Conservation (phyloP, 2,113 vertebrate species). For the Podiceps cristatus region DNA sequence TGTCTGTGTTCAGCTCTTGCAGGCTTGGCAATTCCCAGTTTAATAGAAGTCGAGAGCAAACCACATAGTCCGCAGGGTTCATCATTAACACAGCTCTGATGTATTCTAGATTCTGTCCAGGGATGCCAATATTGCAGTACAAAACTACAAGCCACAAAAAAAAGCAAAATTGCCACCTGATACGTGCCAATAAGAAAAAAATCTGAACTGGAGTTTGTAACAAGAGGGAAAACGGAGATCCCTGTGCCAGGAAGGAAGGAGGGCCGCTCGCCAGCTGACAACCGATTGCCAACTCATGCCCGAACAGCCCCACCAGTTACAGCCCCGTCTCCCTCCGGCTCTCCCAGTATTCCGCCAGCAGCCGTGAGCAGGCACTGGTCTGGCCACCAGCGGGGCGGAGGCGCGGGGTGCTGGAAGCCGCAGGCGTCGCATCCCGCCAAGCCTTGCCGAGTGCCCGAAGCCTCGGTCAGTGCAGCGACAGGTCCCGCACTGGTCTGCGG, state of each 20-base stretch:
- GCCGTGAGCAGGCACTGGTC: fast-evolving
- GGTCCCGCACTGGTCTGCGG: not conserved
- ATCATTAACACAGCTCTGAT: not conserved
- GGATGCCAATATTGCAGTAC: not conserved
- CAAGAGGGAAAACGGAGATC: fast-evolving
- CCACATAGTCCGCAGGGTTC: not conserved
- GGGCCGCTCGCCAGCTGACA: not conserved
- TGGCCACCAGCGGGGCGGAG: fast-evolving
- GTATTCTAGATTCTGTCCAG: too few relatives aligned
- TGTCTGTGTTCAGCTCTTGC: not conserved
- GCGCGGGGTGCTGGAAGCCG: fast-evolving
- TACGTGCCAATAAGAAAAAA: not conserved
- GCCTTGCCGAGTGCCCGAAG: fast-evolving
- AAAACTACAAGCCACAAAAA: not conserved
- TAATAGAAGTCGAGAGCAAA: not conserved
- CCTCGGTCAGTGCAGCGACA: fast-evolving
- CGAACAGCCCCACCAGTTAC: not conserved
- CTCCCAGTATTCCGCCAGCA: not conserved
- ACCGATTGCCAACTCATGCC: not conserved
- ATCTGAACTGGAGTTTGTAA: not conserved
- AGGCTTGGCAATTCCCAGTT: not conserved
- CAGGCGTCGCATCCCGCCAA: fast-evolving
- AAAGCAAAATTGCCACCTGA: too few relatives aligned
- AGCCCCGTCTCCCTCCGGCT: not conserved
- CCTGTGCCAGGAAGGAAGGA: not conserved